These are phyloP conservation scores for Macrocentrus cingulum DNA, from an alignment of 1,140 invertebrate genomes.

Conservation along the genomic window DNA sequence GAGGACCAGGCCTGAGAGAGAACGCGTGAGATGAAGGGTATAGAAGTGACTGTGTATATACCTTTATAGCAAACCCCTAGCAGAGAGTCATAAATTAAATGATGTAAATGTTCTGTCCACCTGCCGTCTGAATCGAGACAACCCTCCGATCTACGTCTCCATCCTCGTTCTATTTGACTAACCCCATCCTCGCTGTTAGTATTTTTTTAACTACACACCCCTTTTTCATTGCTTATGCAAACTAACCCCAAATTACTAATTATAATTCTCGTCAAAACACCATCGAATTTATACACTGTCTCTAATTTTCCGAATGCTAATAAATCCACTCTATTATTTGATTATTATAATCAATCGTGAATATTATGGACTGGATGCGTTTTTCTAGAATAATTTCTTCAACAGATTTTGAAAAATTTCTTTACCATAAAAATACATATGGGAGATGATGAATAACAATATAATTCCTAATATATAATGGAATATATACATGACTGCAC, in stretches of 20 bases:
- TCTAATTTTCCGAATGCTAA: too few relatives aligned
- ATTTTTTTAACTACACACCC: constrained; percentile 12
- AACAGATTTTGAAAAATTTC: too few relatives aligned
- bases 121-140: constrained; percentile 47
- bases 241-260: constrained; percentile 20
- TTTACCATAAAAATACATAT: too few relatives aligned
- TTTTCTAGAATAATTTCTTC: too few relatives aligned
- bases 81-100: constrained; percentile 59
- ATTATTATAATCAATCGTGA: too few relatives aligned
- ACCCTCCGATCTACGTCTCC: constrained; percentile 37
- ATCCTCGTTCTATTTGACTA: constrained; percentile 30
- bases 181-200: constrained; percentile 13
- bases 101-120: constrained; percentile 60
- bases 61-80: constrained; percentile 19
- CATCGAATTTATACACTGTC: too few relatives aligned
- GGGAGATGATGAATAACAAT: too few relatives aligned
- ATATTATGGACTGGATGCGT: too few relatives aligned
- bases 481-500: too few relatives aligned
- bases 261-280: constrained; percentile 20
- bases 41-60: neutral
- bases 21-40: neutral
- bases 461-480: too few relatives aligned
- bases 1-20: neutral
- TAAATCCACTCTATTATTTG: too few relatives aligned
- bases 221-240: constrained; percentile 5